Evolutionary conservation across 2,113 vertebrate species (phyloP), one percentile per base, ranked within the genome.

Genomic region (Hemicordylus capensis): DNA sequence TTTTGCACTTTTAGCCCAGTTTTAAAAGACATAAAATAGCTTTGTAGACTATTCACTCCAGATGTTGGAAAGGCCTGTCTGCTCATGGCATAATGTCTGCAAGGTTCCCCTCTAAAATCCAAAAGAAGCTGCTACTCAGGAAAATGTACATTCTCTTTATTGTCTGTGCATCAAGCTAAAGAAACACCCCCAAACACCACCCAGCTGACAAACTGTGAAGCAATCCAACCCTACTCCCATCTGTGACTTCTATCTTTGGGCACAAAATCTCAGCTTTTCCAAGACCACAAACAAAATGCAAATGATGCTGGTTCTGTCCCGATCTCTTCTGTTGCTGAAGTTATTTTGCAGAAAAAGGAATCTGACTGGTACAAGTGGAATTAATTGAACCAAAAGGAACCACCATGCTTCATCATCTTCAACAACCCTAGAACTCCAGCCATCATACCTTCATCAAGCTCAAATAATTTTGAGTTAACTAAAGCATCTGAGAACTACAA

Each of bases 1-100:
- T n/a, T 61, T 92, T 78, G 24, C 22, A 78, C 51, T 42, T 86
- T 0, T 72, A 0, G 0, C 20, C 78, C 34, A 17, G 10, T 0
- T 56, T 83, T 74, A 70, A 75, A 89, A 87, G 66, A 39, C n/a
- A 63, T 28, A 20, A 83, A 39, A 34, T 86, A 72, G 78, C 73
- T 86, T 28, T 92, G 58, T 77, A 93, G 91, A 87, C 84, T 89
- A 76, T 85, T 88, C 89, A 92, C 86, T 84, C 87, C 77, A 87
- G 61, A 85, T 56, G 74, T 3, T 46, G n/a, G 58, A 82, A 76
- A 64, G 37, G 24, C 0, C 0, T 73, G 2, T 9, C 59, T 81
- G 54, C 73, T 86, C 54, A 0, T 1, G 48, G 72, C 56, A 44
- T 78, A 64, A 44, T 54, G 77, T 66, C 83, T 69, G 54, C 72